A percentile compares a stretch with the other conserved stretches of the same genome.
Conservation (phyloP, 2,888 invertebrate genomes). For the Ctena decussata region DNA sequence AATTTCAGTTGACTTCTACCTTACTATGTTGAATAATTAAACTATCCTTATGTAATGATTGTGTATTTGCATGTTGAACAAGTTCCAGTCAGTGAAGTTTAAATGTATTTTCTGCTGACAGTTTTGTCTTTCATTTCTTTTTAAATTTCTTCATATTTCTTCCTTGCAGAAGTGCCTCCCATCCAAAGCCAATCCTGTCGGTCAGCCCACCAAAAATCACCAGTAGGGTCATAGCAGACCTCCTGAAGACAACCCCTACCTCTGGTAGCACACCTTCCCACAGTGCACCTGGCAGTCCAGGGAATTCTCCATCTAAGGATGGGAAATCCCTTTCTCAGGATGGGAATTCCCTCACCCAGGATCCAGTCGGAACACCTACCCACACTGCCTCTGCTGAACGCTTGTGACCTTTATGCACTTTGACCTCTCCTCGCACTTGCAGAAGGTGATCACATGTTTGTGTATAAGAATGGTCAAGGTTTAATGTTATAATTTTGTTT, state of each 20-base stretch:
- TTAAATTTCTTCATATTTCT: not conserved
- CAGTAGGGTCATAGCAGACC: slow-evolving; percentile 75
- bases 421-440: slow-evolving; percentile 44
- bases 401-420: slow-evolving; percentile 55
- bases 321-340: not conserved
- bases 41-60: too few relatives aligned
- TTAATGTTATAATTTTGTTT: not conserved
- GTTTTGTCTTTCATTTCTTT: not conserved
- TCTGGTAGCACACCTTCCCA: slow-evolving; percentile 33
- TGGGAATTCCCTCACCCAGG: slow-evolving; percentile 11
- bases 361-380: slow-evolving; percentile 17
- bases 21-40: too few relatives aligned
- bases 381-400: slow-evolving; percentile 64
- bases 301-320: slow-evolving; percentile 4
- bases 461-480: slow-evolving; percentile 41
- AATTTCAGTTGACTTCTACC: too few relatives aligned
- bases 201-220: slow-evolving; percentile 78
- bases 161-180: slow-evolving; percentile 69
- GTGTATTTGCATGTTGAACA: too few relatives aligned
- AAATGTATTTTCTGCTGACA: too few relatives aligned
- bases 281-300: slow-evolving; percentile 7
- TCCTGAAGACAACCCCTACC: slow-evolving; percentile 68
- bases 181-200: slow-evolving; percentile 74
- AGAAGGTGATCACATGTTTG: slow-evolving; percentile 44
- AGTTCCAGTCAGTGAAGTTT: too few relatives aligned